Conservation (phyloP, 92 coral and sea anemone genomes). For the Epizoanthus scotinus region DNA sequence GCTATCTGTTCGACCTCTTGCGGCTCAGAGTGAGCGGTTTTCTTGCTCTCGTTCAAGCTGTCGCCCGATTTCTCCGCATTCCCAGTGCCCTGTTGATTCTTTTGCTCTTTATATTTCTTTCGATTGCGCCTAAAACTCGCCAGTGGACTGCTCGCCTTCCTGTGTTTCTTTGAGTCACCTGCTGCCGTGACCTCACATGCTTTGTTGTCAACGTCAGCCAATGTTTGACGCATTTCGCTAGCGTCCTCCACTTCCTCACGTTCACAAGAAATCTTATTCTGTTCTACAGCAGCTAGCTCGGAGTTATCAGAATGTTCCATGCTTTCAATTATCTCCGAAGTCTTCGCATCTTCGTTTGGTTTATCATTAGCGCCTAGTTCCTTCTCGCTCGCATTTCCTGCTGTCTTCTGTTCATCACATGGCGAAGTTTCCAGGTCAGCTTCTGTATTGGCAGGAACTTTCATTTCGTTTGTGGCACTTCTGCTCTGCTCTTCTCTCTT, state of each 20-base stretch:
- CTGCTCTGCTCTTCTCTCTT: background rate
- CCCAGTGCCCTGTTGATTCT: constrained; percentile 2
- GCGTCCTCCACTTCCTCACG: background rate
- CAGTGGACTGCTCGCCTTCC: constrained; percentile 24
- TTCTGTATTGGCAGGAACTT: background rate
- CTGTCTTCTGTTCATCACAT: background rate
- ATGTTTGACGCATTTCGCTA: constrained; percentile 8
- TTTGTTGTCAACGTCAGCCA: constrained; percentile 43
- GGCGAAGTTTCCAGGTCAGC: background rate
- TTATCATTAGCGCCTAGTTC: background rate
- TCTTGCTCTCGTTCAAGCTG: constrained; percentile 10
- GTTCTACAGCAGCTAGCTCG: constrained; percentile 10
- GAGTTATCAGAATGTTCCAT: background rate
- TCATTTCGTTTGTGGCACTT: background rate
- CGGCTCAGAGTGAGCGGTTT: background rate
- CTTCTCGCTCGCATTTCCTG: background rate
- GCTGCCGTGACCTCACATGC: constrained; percentile 19
- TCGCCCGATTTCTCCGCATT: background rate
- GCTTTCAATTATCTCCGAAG: background rate
- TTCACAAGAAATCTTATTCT: constrained; percentile 16
- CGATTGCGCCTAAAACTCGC: constrained; percentile 32
- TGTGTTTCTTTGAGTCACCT: constrained; percentile 41
- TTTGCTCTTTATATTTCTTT: constrained; percentile 19
- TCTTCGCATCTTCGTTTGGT: background rate
- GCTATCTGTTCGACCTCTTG: background rate